Conservation (phyloP, 1,140 invertebrate species). For the Dendroctonus valens region DNA sequence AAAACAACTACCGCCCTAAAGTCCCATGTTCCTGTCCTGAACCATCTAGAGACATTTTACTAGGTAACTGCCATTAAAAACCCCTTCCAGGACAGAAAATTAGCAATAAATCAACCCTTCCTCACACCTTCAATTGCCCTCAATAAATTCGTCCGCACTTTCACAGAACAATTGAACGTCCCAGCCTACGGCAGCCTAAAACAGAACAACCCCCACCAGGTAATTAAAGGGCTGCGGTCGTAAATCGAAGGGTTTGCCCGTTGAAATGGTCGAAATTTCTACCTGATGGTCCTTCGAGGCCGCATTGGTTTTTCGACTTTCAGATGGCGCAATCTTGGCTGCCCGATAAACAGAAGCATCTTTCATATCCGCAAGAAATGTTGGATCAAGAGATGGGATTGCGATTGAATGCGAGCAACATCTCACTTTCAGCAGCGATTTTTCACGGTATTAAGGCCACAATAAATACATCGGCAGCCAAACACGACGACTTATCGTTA, state of each 20-base stretch:
- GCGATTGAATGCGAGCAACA: not conserved
- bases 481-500: not conserved
- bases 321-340: constrained; percentile 3
- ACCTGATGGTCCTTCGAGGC: constrained; percentile 4
- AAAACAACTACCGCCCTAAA: too few species aligned
- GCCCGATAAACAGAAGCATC: not conserved
- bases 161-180: not conserved
- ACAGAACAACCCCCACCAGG: constrained; percentile 1
- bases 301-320: not conserved
- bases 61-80: too few species aligned
- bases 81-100: too few species aligned
- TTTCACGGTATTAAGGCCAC: constrained; percentile 1
- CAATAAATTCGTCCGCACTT: constrained; percentile 9
- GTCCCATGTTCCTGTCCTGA: too few species aligned
- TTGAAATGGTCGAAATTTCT: constrained; percentile 3
- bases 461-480: not conserved
- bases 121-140: constrained; percentile 7
- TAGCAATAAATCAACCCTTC: not conserved
- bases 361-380: not conserved
- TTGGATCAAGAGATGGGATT: not conserved
- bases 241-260: constrained; percentile 9
- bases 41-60: too few species aligned
- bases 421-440: not conserved
- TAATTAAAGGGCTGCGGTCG: constrained; percentile 10
- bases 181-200: not conserved